Evolutionary conservation across 2,113 vertebrate species (phyloP), one percentile per base, ranked within the genome.

Genomic region (Onychostoma macrolepis): DNA sequence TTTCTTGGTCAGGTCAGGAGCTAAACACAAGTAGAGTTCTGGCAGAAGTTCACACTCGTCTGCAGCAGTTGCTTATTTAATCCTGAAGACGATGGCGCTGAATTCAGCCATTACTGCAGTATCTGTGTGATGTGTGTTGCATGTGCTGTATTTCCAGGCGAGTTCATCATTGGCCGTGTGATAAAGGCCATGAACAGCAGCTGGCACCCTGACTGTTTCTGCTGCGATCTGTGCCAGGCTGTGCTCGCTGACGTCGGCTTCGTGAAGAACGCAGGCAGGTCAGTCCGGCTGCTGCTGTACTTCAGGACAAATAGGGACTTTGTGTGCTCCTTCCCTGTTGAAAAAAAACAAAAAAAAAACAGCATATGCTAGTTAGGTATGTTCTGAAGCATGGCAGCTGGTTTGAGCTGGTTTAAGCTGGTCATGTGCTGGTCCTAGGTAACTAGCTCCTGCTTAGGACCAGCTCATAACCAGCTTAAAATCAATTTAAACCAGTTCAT

Each of bases 121-220:
- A 33, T 19, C 8, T 48, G 38, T 72, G 21, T 69, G 36, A 45
- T 21, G 24, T 28, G 15, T 80, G 56, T 26, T 12, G 28, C 21
- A 19, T 28, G n/a, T 87, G 45, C 19, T 53, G 17, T 86, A 58
- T 58, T 50, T 83, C 81, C 91, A 99, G 98, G 98, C 43, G 98
- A 99, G 89, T 99, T 99, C 93, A 98, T 99, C 90, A 98, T 98
- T 56, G 98, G 98, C 67, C 97, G 98, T 41, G 98, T 99, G 88
- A 99, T 99, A 94, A 99, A 99, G 94, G 98, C 98, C 69, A 99
- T 99, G 98, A 99, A 99, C 94, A 99, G 98, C 84, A 99, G 98
- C 89, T 99, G 98, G 98, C 98, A 99, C 89, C 98, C 98, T 0
- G 96, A 98, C 86, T 99, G 98, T 84, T 99, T 99, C 95, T 95